A percentile compares a stretch with the other conserved stretches of the same genome.
Evolutionary conservation across 2,113 vertebrate genomes (phyloP).

Genomic region (Hydrolagus affinis): DNA sequence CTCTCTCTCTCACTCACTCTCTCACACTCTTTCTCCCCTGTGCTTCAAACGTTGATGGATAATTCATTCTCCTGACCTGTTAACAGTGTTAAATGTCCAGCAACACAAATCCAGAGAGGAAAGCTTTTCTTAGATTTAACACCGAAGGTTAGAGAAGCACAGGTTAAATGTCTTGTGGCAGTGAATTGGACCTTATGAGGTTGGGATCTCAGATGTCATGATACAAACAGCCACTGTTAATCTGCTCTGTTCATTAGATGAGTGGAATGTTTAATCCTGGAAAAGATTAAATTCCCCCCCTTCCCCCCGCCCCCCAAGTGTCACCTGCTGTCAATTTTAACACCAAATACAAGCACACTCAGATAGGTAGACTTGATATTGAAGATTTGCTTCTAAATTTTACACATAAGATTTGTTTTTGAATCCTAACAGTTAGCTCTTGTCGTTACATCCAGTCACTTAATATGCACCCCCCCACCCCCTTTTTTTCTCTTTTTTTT

Average conservation of each 20-base stretch:
- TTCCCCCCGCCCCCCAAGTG: not conserved
- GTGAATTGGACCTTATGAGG: constrained; percentile 10
- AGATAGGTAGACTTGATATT: not conserved
- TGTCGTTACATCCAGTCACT: constrained; percentile 25
- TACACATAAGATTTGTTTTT: constrained; percentile 4
- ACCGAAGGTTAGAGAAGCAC: not conserved
- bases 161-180: not conserved
- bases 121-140: not conserved
- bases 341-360: constrained; percentile 19
- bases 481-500: not conserved
- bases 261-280: constrained; percentile 5
- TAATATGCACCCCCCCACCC: constrained; percentile 17
- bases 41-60: not conserved
- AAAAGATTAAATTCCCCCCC: no score
- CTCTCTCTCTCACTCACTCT: no score
- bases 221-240: not conserved
- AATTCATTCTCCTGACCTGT: not conserved
- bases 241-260: not conserved
- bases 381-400: constrained; percentile 11
- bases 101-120: not conserved
- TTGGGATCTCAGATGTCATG: constrained; percentile 5
- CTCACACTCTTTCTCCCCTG: no score
- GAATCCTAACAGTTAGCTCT: constrained; percentile 17
- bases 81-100: not conserved
- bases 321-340: constrained; percentile 22